Evolutionary conservation across 2,888 invertebrate genomes (phyloP).

Genomic region (Scrobipalpa costella): DNA sequence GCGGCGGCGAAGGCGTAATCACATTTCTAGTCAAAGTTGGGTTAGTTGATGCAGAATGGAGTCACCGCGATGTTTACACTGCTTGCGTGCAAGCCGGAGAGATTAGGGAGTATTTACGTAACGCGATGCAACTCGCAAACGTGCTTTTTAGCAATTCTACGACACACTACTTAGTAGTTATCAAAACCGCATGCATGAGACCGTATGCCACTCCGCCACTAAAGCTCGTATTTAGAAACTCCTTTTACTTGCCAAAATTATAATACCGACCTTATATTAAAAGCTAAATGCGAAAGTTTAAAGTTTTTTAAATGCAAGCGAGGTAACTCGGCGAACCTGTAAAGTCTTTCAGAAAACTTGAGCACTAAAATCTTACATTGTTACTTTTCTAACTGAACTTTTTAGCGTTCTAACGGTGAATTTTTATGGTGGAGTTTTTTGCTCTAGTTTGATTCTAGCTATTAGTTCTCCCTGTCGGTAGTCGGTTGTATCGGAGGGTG

Average conservation of each 20-base stretch:
- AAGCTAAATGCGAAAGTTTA: conserved; percentile 23
- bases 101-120: conserved; percentile 71
- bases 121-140: conserved; percentile 53
- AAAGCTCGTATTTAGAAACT: conserved; percentile 16
- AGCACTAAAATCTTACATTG: conserved; percentile 26
- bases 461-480: conserved; percentile 19
- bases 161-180: conserved; percentile 51
- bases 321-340: conserved; percentile 21
- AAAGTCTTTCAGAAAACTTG: conserved; percentile 25
- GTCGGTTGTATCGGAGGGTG: conserved; percentile 62
- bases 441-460: conserved; percentile 12
- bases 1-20: conserved; percentile 58
- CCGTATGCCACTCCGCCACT: conserved; percentile 42
- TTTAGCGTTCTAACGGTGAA: conserved; percentile 20
- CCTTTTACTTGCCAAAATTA: conserved; percentile 23
- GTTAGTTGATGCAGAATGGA: conserved; percentile 50
- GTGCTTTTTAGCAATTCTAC: conserved; percentile 73
- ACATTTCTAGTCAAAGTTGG: conserved; percentile 52
- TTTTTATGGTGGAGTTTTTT: conserved; percentile 16
- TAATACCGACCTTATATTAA: conserved; percentile 19
- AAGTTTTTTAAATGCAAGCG: conserved; percentile 24
- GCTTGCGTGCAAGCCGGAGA: conserved; percentile 55
- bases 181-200: conserved; percentile 45
- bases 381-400: conserved; percentile 25
- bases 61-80: conserved; percentile 55